A percentile compares a stretch with the other conserved stretches of the same genome.
Conservation (phyloP, 2,113 vertebrate species). For the Bubo blakistoni region DNA sequence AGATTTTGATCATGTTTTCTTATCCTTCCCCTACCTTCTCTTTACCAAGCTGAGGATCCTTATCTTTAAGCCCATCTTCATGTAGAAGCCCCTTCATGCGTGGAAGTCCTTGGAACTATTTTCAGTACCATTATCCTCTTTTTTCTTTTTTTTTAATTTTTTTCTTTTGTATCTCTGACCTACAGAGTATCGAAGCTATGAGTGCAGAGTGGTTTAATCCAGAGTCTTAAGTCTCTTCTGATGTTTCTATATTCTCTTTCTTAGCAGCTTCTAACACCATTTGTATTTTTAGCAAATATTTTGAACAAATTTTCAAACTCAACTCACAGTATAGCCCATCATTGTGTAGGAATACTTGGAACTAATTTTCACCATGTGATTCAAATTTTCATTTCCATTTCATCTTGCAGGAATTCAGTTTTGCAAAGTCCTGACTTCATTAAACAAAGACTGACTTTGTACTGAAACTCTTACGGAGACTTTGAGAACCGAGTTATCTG, state of each 20-base stretch:
- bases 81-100: not conserved
- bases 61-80: not conserved
- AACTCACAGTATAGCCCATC: not conserved
- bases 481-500: not conserved
- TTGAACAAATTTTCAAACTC: not conserved
- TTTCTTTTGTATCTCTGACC: not conserved
- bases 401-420: not conserved
- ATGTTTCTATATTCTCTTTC: not conserved
- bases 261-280: not conserved
- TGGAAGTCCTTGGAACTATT: not conserved
- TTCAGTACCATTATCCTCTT: not conserved
- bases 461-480: not conserved
- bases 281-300: not conserved
- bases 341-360: not conserved
- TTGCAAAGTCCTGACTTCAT: not conserved
- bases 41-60: not conserved
- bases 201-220: not conserved
- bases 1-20: not conserved
- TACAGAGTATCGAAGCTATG: not conserved
- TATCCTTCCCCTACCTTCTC: not conserved
- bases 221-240: not conserved
- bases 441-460: not conserved
- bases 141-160: not conserved
- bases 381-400: not conserved
- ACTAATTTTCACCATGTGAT: not conserved